These are phyloP conservation scores for Aspidiotus rigidus DNA, from an alignment of 2,888 invertebrate species.

Conservation along the genomic window DNA sequence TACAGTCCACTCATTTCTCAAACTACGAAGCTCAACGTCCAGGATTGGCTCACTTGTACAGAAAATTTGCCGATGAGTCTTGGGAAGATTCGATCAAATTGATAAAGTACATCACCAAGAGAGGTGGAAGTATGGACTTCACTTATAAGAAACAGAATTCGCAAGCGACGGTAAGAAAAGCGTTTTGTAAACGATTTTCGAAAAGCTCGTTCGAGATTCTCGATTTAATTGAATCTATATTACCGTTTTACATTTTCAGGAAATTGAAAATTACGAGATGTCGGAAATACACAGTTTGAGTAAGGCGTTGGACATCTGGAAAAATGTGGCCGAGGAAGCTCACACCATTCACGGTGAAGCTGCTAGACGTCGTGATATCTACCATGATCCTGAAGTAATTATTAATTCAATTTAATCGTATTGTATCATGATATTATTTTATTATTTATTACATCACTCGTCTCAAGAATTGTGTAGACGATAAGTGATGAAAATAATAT, in stretches of 20 bases:
- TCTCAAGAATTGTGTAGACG: too few relatives aligned
- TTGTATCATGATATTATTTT: too few relatives aligned
- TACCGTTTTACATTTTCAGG: constrained; percentile 35
- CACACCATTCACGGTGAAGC: constrained; percentile 58
- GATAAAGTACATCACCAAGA: constrained; percentile 66
- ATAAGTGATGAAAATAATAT: too few relatives aligned
- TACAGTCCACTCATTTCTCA: constrained; percentile 58
- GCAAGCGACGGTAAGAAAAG: not conserved
- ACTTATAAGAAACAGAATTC: constrained; percentile 28
- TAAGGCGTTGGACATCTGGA: constrained; percentile 61
- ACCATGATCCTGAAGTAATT: constrained; percentile 57
- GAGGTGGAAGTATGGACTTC: constrained; percentile 54
- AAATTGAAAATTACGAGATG: constrained; percentile 47
- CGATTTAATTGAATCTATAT: too few relatives aligned
- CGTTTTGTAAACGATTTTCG: not conserved
- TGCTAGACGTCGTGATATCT: constrained; percentile 48
- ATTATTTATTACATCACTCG: too few relatives aligned
- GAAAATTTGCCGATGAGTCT: constrained; percentile 60
- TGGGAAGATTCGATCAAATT: constrained; percentile 65
- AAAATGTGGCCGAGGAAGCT: constrained; percentile 58
- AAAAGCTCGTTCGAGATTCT: too few relatives aligned
- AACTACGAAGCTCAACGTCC: constrained; percentile 65
- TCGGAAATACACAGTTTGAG: constrained; percentile 63
- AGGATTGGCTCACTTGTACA: constrained; percentile 66
- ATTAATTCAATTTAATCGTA: not conserved